Base-by-base conservation (phyloP, 2,113 vertebrate genomes). In the Phylloscopus trochiloides region DNA sequence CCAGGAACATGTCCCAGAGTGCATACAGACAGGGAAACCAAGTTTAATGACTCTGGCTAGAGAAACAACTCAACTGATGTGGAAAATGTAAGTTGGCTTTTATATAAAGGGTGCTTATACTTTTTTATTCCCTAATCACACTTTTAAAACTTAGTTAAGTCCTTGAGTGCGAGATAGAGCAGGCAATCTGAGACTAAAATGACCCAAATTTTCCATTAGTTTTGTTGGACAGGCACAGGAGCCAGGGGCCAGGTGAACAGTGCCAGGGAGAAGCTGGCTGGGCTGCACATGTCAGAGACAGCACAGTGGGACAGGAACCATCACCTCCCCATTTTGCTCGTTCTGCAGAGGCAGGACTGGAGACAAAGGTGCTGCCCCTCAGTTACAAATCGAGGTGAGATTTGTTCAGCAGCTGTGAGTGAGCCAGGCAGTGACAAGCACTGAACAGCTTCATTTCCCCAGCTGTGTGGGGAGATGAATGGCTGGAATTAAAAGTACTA, bases 71-170 rank as follows among this genome's bases (percentile, higher is more conserved):
- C 94, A 91, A 88, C 70, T 83, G 87, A 73, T 83, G 87, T 83
- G 96, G 90, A 86, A 96, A 96, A 93, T 1, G 87, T 96, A 96
- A 97, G 96, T 36, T 97, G 92, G 95, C 96, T 96, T 95, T 96
- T 92, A 96, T 77, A 95, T 97, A 97, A 96, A 96, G 92, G 62
- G 94, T 97, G 96, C 59, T 97, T 96, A 96, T 97, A 96, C 95
- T 93, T 92, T 82, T 47, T 54, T 51, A 93, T 85, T 95, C 92
- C 88, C 81, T 83, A 55, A 91, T 55, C 85, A 93, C 63, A 70
- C 42, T 90, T 94, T 94, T 90, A 96, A 96, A 96, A 96, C 81
- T 95, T 66, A 88, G 93, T 0, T 86, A 96, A 91, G 93, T 97
- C 95, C 95, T 96, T 96, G 94, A 93, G 71, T 6, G 32, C 0